Percentiles rank a stretch among this genome's conserved stretches.
Conservation (phyloP, 2,888 invertebrate genomes). For the Chesias legatella region DNA sequence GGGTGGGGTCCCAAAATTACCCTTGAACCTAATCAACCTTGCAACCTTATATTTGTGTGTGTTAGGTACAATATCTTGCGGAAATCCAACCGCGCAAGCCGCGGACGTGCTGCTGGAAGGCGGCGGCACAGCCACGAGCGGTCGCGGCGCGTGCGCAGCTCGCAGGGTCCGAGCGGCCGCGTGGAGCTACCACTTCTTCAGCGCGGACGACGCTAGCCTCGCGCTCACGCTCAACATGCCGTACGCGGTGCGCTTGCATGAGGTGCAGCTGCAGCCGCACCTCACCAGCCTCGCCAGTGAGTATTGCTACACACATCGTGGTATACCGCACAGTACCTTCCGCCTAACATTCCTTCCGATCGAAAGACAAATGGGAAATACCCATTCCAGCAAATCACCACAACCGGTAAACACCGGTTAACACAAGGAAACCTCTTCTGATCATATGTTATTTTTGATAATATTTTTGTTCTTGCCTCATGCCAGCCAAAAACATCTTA, state of each 20-base stretch:
- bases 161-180: constrained; percentile 92
- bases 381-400: neutral
- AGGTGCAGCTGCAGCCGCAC: constrained; percentile 93
- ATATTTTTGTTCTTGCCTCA: too few species aligned
- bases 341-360: too few species aligned
- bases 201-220: constrained; percentile 90
- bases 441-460: too few species aligned
- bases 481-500: too few species aligned
- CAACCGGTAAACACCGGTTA: too few species aligned
- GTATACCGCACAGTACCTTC: neutral
- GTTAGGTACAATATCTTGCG: constrained; percentile 85
- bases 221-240: constrained; percentile 93
- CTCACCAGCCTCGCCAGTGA: constrained; percentile 88
- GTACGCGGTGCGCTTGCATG: constrained; percentile 92
- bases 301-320: constrained; percentile 45
- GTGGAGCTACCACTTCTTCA: constrained; percentile 98
- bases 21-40: too few species aligned
- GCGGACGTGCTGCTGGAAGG: constrained; percentile 93
- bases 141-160: constrained; percentile 86
- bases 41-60: too few species aligned
- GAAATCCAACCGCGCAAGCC: constrained; percentile 92
- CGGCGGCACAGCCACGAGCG: constrained; percentile 55
- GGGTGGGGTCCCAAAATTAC: too few species aligned
- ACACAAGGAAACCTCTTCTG: too few species aligned
- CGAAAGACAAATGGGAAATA: neutral